phyloP scores from a whole-genome alignment of 2,113 vertebrate species.

The Leucopternis melanops region DNA sequence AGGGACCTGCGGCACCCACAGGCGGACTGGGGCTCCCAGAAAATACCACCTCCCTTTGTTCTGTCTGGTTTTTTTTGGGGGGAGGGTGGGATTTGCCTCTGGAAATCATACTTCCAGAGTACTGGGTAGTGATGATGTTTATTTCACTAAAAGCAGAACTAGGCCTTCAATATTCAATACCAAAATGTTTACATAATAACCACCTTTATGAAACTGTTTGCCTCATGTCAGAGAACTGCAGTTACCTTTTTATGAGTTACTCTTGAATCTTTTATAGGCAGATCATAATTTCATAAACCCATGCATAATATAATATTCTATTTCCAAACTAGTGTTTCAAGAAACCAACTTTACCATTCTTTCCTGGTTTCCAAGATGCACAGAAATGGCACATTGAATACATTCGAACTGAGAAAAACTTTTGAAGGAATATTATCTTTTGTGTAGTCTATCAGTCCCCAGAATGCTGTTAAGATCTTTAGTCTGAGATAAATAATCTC shows the following conservation, averaged over 20 bases:
- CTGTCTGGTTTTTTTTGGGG: fast-evolving
- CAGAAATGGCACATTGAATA: not conserved
- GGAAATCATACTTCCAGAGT: fast-evolving
- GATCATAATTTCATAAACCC: not conserved
- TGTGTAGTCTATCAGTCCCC: not conserved
- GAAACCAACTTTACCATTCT: not conserved
- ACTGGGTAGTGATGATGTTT: no score
- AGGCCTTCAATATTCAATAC: not conserved
- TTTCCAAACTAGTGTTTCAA: not conserved
- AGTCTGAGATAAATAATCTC: not conserved
- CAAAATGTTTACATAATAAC: not conserved
- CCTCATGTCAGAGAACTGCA: not conserved
- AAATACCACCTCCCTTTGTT: no score
- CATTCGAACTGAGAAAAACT: not conserved
- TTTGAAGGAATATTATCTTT: not conserved
- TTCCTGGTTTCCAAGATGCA: not conserved
- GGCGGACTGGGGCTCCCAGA: fast-evolving
- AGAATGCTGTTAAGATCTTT: not conserved
- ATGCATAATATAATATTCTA: not conserved
- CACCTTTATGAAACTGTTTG: not conserved
- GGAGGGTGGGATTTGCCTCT: fast-evolving
- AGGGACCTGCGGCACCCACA: fast-evolving
- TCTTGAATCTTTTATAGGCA: not conserved
- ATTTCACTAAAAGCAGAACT: not conserved
- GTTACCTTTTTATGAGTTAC: not conserved